Evolutionary conservation across 2,888 invertebrate genomes (phyloP).

Genomic region (Hololepta plana): DNA sequence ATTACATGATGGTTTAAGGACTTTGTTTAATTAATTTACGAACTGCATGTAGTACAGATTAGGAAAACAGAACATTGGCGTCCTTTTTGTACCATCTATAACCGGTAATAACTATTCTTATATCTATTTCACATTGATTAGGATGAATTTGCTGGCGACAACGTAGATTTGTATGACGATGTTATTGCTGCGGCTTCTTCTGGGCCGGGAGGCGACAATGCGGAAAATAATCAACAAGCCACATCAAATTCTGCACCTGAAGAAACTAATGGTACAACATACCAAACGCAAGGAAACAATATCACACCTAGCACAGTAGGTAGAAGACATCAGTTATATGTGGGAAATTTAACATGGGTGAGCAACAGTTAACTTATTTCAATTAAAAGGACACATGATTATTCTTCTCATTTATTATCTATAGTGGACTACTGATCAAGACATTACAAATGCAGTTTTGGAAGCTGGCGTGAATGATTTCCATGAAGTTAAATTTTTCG

Average conservation of each 20-base stretch:
- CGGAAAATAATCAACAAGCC: slow-evolving; percentile 37
- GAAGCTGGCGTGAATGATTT: slow-evolving; percentile 84
- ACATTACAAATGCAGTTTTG: slow-evolving; percentile 78
- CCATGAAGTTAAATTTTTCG: slow-evolving; percentile 97
- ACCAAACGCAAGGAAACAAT: slow-evolving; percentile 51
- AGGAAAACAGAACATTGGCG: background rate
- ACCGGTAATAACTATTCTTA: slow-evolving; percentile 2
- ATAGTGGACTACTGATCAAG: slow-evolving; percentile 97
- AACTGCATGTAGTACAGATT: background rate
- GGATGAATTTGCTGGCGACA: slow-evolving; percentile 72
- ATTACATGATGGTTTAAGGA: background rate
- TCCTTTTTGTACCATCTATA: slow-evolving; percentile 1
- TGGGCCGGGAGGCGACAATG: slow-evolving; percentile 30
- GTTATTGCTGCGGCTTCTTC: slow-evolving; percentile 67
- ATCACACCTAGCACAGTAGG: slow-evolving; percentile 50
- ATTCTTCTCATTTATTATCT: slow-evolving; percentile 13
- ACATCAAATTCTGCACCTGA: slow-evolving; percentile 34
- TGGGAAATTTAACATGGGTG: slow-evolving; percentile 98
- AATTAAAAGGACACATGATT: background rate
- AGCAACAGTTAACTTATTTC: slow-evolving; percentile 23
- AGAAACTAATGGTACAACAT: slow-evolving; percentile 53
- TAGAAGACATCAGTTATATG: slow-evolving; percentile 80
- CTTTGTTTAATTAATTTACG: slow-evolving; percentile 1
- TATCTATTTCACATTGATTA: slow-evolving; percentile 19
- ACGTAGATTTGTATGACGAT: slow-evolving; percentile 89